Percentiles rank a stretch among this genome's conserved stretches.
These are phyloP conservation scores for Pomacea maculata DNA, from an alignment of 1,140 invertebrate genomes.

Conservation along the genomic window DNA sequence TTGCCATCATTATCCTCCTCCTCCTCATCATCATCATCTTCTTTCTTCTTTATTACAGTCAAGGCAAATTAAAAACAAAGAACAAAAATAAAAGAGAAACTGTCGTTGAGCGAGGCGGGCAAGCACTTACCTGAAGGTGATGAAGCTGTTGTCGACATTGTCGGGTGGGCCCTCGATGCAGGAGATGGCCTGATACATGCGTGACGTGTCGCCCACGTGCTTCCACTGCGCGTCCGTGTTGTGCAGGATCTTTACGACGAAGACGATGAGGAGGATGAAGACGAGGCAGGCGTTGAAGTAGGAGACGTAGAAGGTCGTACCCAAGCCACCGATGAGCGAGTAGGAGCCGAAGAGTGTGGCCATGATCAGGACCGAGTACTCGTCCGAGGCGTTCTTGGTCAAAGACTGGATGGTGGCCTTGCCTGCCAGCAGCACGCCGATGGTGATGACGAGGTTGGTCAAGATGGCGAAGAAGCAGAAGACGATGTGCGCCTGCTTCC, in stretches of 20 bases:
- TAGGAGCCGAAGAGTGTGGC: conserved; percentile 58
- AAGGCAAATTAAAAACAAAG: too few species aligned
- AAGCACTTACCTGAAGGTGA: conserved; percentile 43
- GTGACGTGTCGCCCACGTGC: conserved; percentile 42
- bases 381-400: conserved; percentile 49
- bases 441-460: conserved; percentile 65
- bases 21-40: too few species aligned
- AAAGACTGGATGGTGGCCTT: conserved; percentile 52
- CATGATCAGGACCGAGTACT: conserved; percentile 51
- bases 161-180: conserved; percentile 53
- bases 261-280: conserved; percentile 59
- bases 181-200: conserved; percentile 46
- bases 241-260: conserved; percentile 53
- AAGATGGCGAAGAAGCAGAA: conserved; percentile 65
- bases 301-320: conserved; percentile 65
- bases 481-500: conserved; percentile 58
- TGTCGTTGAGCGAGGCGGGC: too few species aligned
- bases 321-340: conserved; percentile 63
- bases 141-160: conserved; percentile 56
- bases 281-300: conserved; percentile 65
- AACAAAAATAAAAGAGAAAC: too few species aligned
- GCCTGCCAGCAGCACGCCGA: conserved; percentile 60
- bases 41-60: too few species aligned
- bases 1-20: too few species aligned
- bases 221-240: conserved; percentile 39